Percentiles rank a stretch among this genome's conserved stretches.
phyloP scores from a whole-genome alignment of 2,797 vertebrate species.

The Pampus argenteus region DNA sequence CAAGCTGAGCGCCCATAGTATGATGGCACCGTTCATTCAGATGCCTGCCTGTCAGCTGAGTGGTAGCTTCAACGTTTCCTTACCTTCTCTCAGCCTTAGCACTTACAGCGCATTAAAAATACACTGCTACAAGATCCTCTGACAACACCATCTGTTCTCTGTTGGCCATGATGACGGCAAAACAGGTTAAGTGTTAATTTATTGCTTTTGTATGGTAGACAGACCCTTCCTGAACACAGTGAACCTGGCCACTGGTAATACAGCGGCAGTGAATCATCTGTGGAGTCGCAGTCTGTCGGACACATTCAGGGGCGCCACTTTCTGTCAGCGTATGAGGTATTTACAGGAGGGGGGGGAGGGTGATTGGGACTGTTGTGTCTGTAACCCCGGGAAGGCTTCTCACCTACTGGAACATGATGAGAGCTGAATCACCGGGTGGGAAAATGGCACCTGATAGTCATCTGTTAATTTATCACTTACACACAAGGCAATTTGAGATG shows the following conservation, averaged over 20 bases:
- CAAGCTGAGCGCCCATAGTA: background rate
- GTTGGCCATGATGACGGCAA: conserved; percentile 56
- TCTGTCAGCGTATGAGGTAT: conserved; percentile 66
- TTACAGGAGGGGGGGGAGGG: conserved; percentile 53
- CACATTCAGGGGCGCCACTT: conserved; percentile 61
- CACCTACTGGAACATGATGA: conserved; percentile 71
- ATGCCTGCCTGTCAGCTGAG: conserved; percentile 36
- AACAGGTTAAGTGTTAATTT: conserved; percentile 74
- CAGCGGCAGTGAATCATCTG: conserved; percentile 63
- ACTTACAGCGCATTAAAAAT: conserved; percentile 74
- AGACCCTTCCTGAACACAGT: conserved; percentile 40
- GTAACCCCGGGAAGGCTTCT: conserved; percentile 67
- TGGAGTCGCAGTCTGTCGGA: conserved; percentile 53
- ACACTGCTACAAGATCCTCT: conserved; percentile 72
- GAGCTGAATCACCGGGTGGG: conserved; percentile 63
- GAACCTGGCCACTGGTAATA: conserved; percentile 25
- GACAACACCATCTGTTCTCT: conserved; percentile 78
- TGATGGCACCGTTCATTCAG: background rate
- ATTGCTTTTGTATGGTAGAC: conserved; percentile 50
- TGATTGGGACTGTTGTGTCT: conserved; percentile 65
- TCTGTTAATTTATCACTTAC: conserved; percentile 68
- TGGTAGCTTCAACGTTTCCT: conserved; percentile 24
- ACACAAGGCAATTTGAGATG: conserved; percentile 45
- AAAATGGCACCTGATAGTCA: conserved; percentile 71
- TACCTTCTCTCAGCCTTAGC: conserved; percentile 53